Conservation (phyloP, 2,113 vertebrate genomes). For the Urocolius indicus region DNA sequence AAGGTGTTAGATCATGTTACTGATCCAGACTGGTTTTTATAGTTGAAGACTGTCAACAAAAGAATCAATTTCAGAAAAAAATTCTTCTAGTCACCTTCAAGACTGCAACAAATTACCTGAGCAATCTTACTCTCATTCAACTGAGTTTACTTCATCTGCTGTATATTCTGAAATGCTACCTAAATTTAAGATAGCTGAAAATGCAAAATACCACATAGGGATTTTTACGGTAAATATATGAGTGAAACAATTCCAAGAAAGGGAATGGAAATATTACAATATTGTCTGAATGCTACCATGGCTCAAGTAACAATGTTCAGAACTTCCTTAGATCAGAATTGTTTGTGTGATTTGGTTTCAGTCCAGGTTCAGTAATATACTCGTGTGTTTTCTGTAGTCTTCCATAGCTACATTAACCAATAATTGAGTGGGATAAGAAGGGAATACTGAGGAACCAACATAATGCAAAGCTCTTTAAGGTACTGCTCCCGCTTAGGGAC, state of each 20-base stretch:
- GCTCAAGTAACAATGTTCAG: neutral
- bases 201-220: neutral
- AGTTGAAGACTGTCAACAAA: neutral
- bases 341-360: neutral
- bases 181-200: conserved; percentile 35
- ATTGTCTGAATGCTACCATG: neutral
- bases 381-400: fast-evolving
- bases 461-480: neutral
- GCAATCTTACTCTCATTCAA: neutral
- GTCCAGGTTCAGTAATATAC: neutral
- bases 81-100: neutral
- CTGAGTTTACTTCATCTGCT: neutral
- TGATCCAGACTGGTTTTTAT: neutral
- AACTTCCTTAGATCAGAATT: neutral
- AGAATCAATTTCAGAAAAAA: neutral
- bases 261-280: neutral
- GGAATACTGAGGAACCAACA: neutral
- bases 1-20: neutral
- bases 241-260: conserved; percentile 1
- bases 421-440: neutral
- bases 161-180: conserved; percentile 6
- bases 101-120: neutral
- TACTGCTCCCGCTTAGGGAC: fast-evolving
- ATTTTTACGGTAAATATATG: conserved; percentile 30
- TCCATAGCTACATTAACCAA: neutral